phyloP scores from a whole-genome alignment of 2,888 invertebrate genomes.

The Congeria kusceri region DNA sequence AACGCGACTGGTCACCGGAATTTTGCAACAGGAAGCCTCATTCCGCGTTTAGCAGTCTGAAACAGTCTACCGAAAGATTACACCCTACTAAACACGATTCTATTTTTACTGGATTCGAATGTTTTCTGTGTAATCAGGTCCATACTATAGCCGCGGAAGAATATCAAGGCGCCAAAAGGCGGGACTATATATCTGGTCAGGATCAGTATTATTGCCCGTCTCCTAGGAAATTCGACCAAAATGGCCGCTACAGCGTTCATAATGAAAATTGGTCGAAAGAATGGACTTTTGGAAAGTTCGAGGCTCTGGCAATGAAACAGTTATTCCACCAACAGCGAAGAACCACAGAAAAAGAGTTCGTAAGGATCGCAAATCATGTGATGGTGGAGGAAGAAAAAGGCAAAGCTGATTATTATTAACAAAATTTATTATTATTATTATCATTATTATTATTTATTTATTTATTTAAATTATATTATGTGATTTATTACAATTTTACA shows the following conservation, averaged over 20 bases:
- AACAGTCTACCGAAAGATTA: slow-evolving; percentile 3
- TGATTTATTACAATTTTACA: too few relatives aligned
- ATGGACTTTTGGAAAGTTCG: slow-evolving; percentile 59
- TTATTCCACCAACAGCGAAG: slow-evolving; percentile 28
- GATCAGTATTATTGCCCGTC: slow-evolving; percentile 87
- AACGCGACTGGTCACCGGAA: slow-evolving; percentile 71
- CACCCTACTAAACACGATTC: slow-evolving; percentile 24
- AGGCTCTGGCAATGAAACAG: slow-evolving; percentile 43
- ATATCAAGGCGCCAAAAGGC: not conserved
- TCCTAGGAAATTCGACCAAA: slow-evolving; percentile 81
- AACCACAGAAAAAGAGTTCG: slow-evolving; percentile 34
- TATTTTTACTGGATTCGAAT: slow-evolving; percentile 77
- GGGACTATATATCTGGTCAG: not conserved
- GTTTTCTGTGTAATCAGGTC: slow-evolving; percentile 78
- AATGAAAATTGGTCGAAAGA: slow-evolving; percentile 45
- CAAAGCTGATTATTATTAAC: not conserved
- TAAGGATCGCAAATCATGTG: slow-evolving; percentile 26
- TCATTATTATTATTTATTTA: too few relatives aligned
- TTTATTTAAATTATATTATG: too few relatives aligned
- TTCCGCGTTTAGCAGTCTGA: not conserved
- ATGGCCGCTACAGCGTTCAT: slow-evolving; percentile 65
- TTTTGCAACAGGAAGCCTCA: slow-evolving; percentile 19
- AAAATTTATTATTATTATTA: not conserved
- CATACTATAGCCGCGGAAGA: slow-evolving; percentile 4
- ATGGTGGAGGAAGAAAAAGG: not conserved